Evolutionary conservation across 1,140 invertebrate genomes (phyloP).

Genomic region (Drosophila baimaii): DNA sequence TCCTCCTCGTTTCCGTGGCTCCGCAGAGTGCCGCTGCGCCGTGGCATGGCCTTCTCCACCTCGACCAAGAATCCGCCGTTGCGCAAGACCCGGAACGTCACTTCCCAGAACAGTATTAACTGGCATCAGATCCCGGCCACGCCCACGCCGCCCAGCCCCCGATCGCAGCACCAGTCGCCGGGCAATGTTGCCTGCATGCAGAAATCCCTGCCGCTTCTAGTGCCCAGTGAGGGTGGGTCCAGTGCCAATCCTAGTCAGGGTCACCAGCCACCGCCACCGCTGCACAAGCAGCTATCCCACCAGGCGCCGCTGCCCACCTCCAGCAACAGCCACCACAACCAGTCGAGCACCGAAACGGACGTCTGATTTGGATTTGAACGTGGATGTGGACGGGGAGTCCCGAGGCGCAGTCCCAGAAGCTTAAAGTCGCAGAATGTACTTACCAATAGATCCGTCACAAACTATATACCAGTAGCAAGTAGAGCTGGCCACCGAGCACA

Average conservation of each 20-base stretch:
- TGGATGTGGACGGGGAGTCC: not conserved
- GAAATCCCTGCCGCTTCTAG: conserved; percentile 48
- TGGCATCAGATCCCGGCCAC: conserved; percentile 81
- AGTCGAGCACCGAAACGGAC: conserved; percentile 69
- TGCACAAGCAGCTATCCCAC: conserved; percentile 70
- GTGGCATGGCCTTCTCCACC: conserved; percentile 87
- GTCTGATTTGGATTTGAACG: conserved; percentile 48
- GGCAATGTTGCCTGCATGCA: conserved; percentile 35
- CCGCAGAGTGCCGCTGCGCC: conserved; percentile 86
- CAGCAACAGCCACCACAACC: conserved; percentile 43
- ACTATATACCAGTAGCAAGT: conserved; percentile 23
- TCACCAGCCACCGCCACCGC: conserved; percentile 30
- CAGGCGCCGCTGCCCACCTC: conserved; percentile 55
- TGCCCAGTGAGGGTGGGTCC: conserved; percentile 32
- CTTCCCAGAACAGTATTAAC: conserved; percentile 85
- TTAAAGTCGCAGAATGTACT: conserved; percentile 31
- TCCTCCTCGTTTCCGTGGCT: conserved; percentile 39
- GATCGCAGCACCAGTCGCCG: conserved; percentile 67
- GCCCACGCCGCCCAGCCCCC: conserved; percentile 71
- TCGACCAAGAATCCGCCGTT: conserved; percentile 89
- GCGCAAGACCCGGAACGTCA: conserved; percentile 87
- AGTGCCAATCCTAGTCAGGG: conserved; percentile 4
- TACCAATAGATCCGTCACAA: conserved; percentile 45
- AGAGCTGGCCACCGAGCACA: conserved; percentile 15
- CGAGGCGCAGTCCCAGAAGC: conserved; percentile 11